These are phyloP conservation scores for Thymelicus acteon DNA, from an alignment of 2,888 invertebrate genomes.

Conservation along the genomic window DNA sequence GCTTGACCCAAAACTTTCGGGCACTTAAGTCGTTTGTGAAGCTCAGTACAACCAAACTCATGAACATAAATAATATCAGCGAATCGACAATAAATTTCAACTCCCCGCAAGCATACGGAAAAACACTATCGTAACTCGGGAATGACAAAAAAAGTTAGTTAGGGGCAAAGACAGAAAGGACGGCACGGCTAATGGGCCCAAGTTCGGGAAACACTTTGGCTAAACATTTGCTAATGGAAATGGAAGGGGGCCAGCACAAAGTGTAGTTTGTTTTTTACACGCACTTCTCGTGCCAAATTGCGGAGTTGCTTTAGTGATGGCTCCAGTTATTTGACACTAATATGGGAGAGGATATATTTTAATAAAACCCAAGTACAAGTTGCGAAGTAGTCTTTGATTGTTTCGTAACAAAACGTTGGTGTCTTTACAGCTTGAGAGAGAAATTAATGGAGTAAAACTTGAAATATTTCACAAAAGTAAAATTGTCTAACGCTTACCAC, in stretches of 20 bases:
- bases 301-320: slow-evolving; percentile 48
- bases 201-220: slow-evolving; percentile 82
- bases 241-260: slow-evolving; percentile 75
- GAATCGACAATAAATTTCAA: slow-evolving; percentile 4
- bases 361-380: background rate
- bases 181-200: slow-evolving; percentile 71
- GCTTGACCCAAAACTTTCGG: background rate
- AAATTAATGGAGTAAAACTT: too few species aligned
- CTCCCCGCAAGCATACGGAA: slow-evolving; percentile 44
- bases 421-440: too few species aligned
- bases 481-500: too few species aligned
- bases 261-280: slow-evolving; percentile 71
- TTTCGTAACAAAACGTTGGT: too few species aligned
- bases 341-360: background rate
- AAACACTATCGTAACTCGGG: slow-evolving; percentile 63
- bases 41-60: background rate
- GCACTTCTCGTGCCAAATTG: slow-evolving; percentile 70
- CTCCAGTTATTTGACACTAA: slow-evolving; percentile 9
- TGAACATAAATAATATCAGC: slow-evolving; percentile 10
- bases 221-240: slow-evolving; percentile 84
- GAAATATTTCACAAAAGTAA: too few species aligned
- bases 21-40: background rate
- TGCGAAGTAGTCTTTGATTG: too few species aligned
- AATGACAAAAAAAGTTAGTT: slow-evolving; percentile 69
- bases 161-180: slow-evolving; percentile 76